Evolutionary conservation across 2,797 vertebrate genomes (phyloP).

Genomic region (Chloroceryle inda): DNA sequence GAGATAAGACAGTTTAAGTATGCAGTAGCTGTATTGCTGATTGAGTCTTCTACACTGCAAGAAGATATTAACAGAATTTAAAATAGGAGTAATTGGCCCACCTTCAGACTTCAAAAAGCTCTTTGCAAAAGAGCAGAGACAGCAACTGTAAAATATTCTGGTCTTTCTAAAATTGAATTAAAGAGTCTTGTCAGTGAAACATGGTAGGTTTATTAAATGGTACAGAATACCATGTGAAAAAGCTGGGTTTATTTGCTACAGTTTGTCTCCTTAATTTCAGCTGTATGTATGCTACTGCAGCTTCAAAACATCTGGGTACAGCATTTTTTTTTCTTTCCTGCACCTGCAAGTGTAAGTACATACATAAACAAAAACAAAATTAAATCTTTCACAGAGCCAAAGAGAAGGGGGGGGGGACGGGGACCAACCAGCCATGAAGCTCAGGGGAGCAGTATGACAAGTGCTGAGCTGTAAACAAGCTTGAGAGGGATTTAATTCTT

Average conservation of each 20-base stretch:
- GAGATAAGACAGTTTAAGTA: constrained; percentile 37
- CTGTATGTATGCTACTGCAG: constrained; percentile 69
- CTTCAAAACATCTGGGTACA: constrained; percentile 81
- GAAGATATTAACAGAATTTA: constrained; percentile 3
- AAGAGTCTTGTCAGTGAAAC: constrained; percentile 50
- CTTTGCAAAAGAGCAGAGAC: constrained; percentile 25
- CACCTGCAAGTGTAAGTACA: constrained; percentile 84
- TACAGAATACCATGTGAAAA: constrained; percentile 38
- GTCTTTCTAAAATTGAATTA: constrained; percentile 34
- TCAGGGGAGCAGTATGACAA: constrained; percentile 85
- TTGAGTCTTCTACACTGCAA: background rate
- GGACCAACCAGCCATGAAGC: constrained; percentile 78
- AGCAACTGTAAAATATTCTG: constrained; percentile 38
- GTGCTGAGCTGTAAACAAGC: constrained; percentile 86
- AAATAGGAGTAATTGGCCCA: constrained; percentile 17
- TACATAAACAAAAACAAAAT: constrained; percentile 84
- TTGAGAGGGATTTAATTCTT: constrained; percentile 86
- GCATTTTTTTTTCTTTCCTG: constrained; percentile 77
- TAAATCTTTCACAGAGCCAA: constrained; percentile 79
- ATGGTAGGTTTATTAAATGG: constrained; percentile 68
- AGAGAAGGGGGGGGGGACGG: background rate
- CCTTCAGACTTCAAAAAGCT: constrained; percentile 28
- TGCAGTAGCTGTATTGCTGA: background rate
- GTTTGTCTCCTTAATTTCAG: constrained; percentile 79
- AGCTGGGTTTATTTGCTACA: constrained; percentile 37